Base-by-base conservation (phyloP, 2,113 vertebrate genomes). In the Gobio gobio region DNA sequence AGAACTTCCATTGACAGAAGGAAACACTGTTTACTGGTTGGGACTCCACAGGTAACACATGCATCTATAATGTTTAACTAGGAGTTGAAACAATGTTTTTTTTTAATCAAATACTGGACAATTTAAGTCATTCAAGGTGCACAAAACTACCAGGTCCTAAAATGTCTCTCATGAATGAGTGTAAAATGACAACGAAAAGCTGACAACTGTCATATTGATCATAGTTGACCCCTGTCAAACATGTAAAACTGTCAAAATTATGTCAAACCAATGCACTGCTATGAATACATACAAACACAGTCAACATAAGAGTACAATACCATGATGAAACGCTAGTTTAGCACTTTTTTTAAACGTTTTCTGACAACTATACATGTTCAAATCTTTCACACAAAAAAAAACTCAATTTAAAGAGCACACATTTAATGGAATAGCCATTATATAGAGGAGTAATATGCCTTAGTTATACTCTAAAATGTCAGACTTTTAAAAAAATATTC, bases 1-100 rank as follows among this genome's bases (percentile, higher is more conserved):
- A 77, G 16, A 54, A 5, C 75, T n/a, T 29, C 40, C 56, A 75
- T 61, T 75, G 36, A 49, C 56, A 68, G 22, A 76, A 76, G 24
- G 10, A 5, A 84, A 63, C 16, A 22, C 3, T 12, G 3, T 51
- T 59, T 26, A 74, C 24, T 45, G 13, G 2, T 20, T 29, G 13
- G 5, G 61, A 26, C 54, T 47, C 51, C 1, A 26, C 66, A 56
- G 22, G 49, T 14, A 29, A 82, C 18, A 29, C 20, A 26, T 29
- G 3, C 40, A 36, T n/a, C 7, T 72, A 3, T 26, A 47, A 59
- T 20, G 20, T 36, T 59, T 24, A 59, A 83, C 51, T 33, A 73
- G 54, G 16, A 83, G 56, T 13, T 40, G 1, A 13, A 43, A 59
- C 54, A 61, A 78, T 43, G 20, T 78, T 5, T 14, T 14, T 51